These are phyloP conservation scores for Spilarctia lutea DNA, from an alignment of 2,888 invertebrate species.

Conservation along the genomic window DNA sequence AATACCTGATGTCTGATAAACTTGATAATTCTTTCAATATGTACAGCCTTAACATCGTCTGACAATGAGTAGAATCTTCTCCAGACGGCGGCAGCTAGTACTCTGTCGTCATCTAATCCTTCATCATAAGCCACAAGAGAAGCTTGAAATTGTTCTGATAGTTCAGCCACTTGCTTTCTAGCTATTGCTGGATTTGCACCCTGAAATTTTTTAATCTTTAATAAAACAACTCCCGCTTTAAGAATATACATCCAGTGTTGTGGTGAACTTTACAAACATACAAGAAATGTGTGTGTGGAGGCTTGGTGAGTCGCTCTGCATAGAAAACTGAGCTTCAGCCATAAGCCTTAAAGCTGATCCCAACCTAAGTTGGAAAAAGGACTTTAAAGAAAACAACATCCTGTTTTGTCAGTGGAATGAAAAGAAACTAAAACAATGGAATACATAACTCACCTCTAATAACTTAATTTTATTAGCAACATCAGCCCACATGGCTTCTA, in stretches of 20 bases:
- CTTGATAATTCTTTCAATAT: slow-evolving; percentile 90
- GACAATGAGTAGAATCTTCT: slow-evolving; percentile 90
- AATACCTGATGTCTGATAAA: slow-evolving; percentile 92
- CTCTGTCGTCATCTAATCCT: slow-evolving; percentile 92
- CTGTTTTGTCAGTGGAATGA: not conserved
- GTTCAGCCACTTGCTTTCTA: slow-evolving; percentile 87
- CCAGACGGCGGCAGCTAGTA: slow-evolving; percentile 95
- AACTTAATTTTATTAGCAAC: slow-evolving; percentile 90
- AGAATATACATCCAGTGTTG: no score
- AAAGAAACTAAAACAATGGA: no score
- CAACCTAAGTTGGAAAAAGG: no score
- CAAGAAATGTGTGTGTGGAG: no score
- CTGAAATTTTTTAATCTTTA: slow-evolving; percentile 75
- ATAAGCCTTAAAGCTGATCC: no score
- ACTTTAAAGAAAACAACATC: no score
- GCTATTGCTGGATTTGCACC: slow-evolving; percentile 87
- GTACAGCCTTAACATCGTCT: slow-evolving; percentile 88
- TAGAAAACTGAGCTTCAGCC: no score
- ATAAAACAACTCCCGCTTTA: no score
- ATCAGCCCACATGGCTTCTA: slow-evolving; percentile 95
- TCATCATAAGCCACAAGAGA: slow-evolving; percentile 95
- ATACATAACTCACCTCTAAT: slow-evolving; percentile 85
- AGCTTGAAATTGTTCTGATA: slow-evolving; percentile 94
- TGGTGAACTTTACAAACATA: no score
- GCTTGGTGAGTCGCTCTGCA: no score